Percentiles rank a stretch among this genome's conserved stretches.
These are phyloP conservation scores for Pycnonotus jocosus DNA, from an alignment of 2,113 vertebrate genomes.

Conservation along the genomic window DNA sequence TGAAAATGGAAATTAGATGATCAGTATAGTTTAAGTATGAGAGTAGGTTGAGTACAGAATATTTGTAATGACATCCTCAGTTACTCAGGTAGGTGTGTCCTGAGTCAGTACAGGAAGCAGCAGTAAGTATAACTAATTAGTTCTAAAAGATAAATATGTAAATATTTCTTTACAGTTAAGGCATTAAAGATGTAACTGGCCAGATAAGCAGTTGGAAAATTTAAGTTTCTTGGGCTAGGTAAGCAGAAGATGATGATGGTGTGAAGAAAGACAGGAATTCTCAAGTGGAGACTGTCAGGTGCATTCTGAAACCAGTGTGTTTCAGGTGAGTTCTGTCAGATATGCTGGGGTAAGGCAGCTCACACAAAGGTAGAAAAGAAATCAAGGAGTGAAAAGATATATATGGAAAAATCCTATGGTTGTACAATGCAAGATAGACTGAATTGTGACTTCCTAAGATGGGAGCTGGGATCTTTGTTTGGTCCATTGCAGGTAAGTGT, in stretches of 20 bases:
- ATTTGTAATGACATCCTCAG: not conserved
- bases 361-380: not conserved
- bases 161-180: not conserved
- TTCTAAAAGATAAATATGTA: not conserved
- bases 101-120: not conserved
- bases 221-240: not conserved
- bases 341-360: not conserved
- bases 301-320: not conserved
- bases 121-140: not conserved
- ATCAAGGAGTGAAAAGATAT: not conserved
- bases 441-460: not conserved
- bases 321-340: not conserved
- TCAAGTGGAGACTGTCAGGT: not conserved
- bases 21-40: not conserved
- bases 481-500: fast-evolving
- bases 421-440: fast-evolving
- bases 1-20: not conserved
- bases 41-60: not conserved
- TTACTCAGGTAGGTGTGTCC: not conserved
- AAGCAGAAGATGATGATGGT: not conserved
- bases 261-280: not conserved
- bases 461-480: not conserved
- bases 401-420: not conserved
- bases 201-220: not conserved
- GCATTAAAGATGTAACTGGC: not conserved